Evolutionary conservation across 2,888 invertebrate species (phyloP).

Genomic region (Drosophila phalerata): DNA sequence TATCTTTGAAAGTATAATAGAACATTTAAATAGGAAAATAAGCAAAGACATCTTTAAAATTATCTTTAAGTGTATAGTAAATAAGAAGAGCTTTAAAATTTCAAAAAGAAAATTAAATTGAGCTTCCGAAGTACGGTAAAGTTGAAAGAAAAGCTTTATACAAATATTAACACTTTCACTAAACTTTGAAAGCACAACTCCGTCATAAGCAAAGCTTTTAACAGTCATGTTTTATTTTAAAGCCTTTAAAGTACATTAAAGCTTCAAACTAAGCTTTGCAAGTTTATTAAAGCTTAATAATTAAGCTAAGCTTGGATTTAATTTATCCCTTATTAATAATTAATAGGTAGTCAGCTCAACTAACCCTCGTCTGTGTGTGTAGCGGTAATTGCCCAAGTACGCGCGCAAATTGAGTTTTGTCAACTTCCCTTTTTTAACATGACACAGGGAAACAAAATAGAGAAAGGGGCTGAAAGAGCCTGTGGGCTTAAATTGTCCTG

Average conservation of each 20-base stretch:
- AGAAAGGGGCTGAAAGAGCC: constrained; percentile 19
- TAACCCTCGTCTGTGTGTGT: constrained; percentile 50
- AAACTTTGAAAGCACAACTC: too few relatives aligned
- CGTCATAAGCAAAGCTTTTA: too few relatives aligned
- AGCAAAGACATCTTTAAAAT: too few relatives aligned
- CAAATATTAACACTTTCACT: too few relatives aligned
- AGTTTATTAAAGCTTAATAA: not conserved
- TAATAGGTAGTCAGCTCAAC: not conserved
- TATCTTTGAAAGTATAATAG: too few relatives aligned
- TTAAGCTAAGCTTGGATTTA: not conserved
- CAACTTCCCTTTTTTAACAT: constrained; percentile 46
- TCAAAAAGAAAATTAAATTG: too few relatives aligned
- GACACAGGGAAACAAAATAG: not conserved
- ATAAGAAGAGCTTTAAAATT: too few relatives aligned
- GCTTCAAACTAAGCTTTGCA: not conserved
- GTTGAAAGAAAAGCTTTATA: too few relatives aligned
- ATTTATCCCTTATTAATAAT: not conserved
- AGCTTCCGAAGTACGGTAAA: too few relatives aligned
- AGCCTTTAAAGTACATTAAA: not conserved
- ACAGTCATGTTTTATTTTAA: too few relatives aligned
- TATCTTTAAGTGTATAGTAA: too few relatives aligned
- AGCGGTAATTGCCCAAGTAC: constrained; percentile 74
- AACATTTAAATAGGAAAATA: too few relatives aligned
- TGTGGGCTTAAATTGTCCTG: constrained; percentile 52
- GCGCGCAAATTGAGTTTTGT: constrained; percentile 69